phyloP scores from a whole-genome alignment of 2,888 invertebrate genomes.

The Ptychoptera albimana region DNA sequence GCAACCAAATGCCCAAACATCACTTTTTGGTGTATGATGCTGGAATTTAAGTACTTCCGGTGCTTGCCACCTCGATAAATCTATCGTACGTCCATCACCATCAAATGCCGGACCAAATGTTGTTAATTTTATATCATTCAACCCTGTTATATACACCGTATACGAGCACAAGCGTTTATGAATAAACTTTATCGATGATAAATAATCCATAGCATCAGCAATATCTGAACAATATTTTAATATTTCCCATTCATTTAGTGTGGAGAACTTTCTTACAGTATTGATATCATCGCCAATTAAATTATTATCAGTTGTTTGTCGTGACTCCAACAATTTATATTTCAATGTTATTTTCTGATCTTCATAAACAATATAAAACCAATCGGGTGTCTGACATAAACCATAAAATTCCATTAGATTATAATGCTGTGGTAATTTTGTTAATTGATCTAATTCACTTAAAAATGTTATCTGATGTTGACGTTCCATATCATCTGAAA shows the following conservation, averaged over 20 bases:
- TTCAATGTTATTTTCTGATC: constrained; percentile 51
- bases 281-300: too few relatives aligned
- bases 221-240: constrained; percentile 29
- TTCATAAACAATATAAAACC: constrained; percentile 58
- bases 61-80: constrained; percentile 65
- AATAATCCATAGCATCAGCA: constrained; percentile 54
- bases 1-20: constrained; percentile 72
- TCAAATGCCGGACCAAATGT: constrained; percentile 59
- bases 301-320: constrained; percentile 21
- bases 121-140: constrained; percentile 52
- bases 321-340: constrained; percentile 46
- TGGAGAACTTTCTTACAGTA: too few relatives aligned
- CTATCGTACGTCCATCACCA: constrained; percentile 48
- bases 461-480: constrained; percentile 36
- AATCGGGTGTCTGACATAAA: constrained; percentile 61
- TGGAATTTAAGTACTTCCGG: constrained; percentile 58
- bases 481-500: constrained; percentile 31
- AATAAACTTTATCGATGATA: constrained; percentile 48
- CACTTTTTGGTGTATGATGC: constrained; percentile 52
- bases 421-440: constrained; percentile 50
- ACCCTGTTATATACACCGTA: constrained; percentile 48
- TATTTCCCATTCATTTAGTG: too few relatives aligned
- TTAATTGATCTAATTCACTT: constrained; percentile 54
- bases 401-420: constrained; percentile 61
- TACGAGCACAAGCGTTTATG: constrained; percentile 59